Conservation (phyloP, 2,113 vertebrate genomes). For the Planiliza haematocheilus region DNA sequence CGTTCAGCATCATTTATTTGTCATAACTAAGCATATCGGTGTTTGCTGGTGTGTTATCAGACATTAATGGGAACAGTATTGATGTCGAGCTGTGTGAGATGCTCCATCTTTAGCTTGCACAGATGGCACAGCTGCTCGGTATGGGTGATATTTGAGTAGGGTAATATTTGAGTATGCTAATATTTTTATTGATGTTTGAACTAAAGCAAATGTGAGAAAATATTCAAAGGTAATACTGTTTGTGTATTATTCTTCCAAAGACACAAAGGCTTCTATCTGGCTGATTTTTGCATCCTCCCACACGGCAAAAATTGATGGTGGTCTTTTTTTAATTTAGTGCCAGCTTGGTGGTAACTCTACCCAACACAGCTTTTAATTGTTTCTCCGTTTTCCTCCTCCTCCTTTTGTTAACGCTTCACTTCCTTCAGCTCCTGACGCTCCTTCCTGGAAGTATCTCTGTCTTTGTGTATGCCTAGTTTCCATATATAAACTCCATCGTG, state of each 20-base stretch:
- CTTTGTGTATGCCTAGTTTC: conserved; percentile 18
- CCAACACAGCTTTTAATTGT: conserved; percentile 4
- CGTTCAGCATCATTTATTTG: background rate
- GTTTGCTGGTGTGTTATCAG: background rate
- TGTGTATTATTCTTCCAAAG: background rate
- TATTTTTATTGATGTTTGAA: conserved; percentile 30
- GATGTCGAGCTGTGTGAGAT: background rate
- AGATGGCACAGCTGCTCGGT: conserved; percentile 32
- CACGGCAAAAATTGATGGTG: background rate
- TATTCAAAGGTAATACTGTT: background rate
- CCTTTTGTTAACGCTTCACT: background rate
- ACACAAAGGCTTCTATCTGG: background rate
- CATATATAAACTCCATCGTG: conserved; percentile 36
- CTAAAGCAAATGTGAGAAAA: background rate
- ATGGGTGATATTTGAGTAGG: conserved; percentile 19
- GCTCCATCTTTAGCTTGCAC: background rate
- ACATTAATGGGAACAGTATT: background rate
- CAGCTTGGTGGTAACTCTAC: conserved; percentile 28
- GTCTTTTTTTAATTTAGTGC: conserved; percentile 28
- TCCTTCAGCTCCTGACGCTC: conserved; percentile 5
- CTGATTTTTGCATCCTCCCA: background rate
- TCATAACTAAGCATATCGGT: background rate
- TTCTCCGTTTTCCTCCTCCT: background rate
- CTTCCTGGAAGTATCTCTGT: background rate
- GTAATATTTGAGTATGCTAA: conserved; percentile 33